A percentile compares a stretch with the other conserved stretches of the same genome.
Evolutionary conservation across 92 coral and sea anemone genomes (phyloP).

Genomic region (Epizoanthus ramosus): DNA sequence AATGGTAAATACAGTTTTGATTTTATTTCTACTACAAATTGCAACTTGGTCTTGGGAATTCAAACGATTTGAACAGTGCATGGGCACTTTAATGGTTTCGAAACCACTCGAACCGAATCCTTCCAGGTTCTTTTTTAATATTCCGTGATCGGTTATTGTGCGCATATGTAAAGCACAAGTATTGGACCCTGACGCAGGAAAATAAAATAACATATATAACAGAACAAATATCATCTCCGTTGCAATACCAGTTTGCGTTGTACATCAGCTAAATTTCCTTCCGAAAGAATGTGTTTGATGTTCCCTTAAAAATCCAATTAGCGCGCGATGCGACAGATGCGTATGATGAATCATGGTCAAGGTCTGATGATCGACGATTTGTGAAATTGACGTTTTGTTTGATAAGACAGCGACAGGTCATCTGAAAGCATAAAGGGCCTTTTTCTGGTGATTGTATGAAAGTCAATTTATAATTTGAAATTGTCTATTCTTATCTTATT

Average conservation of each 20-base stretch:
- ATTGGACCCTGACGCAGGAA: neutral
- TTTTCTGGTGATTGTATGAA: no score
- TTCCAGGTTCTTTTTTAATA: neutral
- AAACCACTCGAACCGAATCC: neutral
- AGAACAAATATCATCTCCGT: neutral
- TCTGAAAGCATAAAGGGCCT: neutral
- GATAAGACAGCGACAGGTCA: neutral
- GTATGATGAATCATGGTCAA: neutral
- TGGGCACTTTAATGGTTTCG: conserved; percentile 25
- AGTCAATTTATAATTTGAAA: no score
- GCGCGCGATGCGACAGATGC: no score
- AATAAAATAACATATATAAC: neutral
- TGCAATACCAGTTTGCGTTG: neutral
- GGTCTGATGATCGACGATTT: neutral
- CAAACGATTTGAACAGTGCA: conserved; percentile 3
- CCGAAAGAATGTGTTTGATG: neutral
- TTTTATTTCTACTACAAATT: neutral
- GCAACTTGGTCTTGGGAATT: neutral
- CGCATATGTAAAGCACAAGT: neutral
- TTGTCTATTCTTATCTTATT: no score
- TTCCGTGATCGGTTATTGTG: neutral
- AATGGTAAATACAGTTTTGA: no score
- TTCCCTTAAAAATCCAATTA: neutral
- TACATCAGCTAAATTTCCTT: neutral
- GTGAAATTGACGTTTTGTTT: neutral